Conservation (phyloP, 2,888 invertebrate genomes). For the Rosalia funebris region DNA sequence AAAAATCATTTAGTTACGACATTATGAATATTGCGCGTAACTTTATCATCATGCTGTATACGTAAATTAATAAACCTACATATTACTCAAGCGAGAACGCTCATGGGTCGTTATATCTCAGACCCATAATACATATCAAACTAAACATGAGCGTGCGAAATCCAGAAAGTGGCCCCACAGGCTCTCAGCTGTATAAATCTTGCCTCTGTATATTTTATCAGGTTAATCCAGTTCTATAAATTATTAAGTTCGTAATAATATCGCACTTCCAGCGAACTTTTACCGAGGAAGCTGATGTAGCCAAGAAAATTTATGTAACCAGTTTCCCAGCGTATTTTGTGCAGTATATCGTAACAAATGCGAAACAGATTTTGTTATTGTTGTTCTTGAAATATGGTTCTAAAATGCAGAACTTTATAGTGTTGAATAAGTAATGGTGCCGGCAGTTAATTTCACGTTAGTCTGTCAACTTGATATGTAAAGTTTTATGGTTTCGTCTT, state of each 20-base stretch:
- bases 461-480: neutral
- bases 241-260: slow-evolving; percentile 47
- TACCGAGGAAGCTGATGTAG: slow-evolving; percentile 23
- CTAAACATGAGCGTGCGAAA: slow-evolving; percentile 35
- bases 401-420: slow-evolving; percentile 22
- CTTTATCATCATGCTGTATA: too few relatives aligned
- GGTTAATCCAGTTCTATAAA: slow-evolving; percentile 49
- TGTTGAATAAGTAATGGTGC: slow-evolving; percentile 7
- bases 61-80: too few relatives aligned
- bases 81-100: too few relatives aligned
- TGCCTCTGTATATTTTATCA: slow-evolving; percentile 41
- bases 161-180: slow-evolving; percentile 38
- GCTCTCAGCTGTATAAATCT: slow-evolving; percentile 27
- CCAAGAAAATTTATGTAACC: slow-evolving; percentile 41
- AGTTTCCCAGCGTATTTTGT: slow-evolving; percentile 33
- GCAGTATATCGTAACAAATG: slow-evolving; percentile 39
- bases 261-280: slow-evolving; percentile 31
- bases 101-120: slow-evolving; percentile 1
- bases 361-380: slow-evolving; percentile 42
- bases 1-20: too few relatives aligned
- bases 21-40: too few relatives aligned
- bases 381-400: slow-evolving; percentile 20
- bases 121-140: neutral
- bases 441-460: neutral
- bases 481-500: neutral